Evolutionary conservation across 2,113 vertebrate genomes (phyloP), one percentile per base, ranked within the genome.

Genomic region (Labeo rohita): DNA sequence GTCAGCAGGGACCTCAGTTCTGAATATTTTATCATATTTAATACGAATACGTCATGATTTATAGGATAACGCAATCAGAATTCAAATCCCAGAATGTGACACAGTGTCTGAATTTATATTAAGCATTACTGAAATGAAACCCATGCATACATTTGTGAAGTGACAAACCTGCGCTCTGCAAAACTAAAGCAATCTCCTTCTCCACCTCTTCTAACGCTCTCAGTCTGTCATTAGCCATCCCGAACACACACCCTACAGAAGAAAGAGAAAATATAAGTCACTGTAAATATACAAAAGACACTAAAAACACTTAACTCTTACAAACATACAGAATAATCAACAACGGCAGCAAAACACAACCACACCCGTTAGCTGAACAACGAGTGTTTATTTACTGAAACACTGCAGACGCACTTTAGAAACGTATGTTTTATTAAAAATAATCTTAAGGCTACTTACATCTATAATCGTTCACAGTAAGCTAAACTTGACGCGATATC

Each of bases 151-250:
- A 56, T 65, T 12, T 28, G 56, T 6, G 2, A 85, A 83, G 2
- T 47, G 59, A 13, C 50, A 88, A n/a, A 95, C 95, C 95, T 8
- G 95, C 95, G 50, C 94, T 94, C 87, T 95, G 95, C 6, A 96
- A 91, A 45, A 93, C 90, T 80, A 87, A 90, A 0, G 94, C 95
- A 11, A 96, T 95, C 89, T 96, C 95, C 84, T 95, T 95, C 89
- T 96, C 95, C 54, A 95, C 94, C 0, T 96, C 95, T 92, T 96
- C 95, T 85, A 96, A 89, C 28, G 90, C 90, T 77, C 94, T 73
- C 2, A 96, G 92, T 15, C 95, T 86, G 84, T 96, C 95, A 9
- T 96, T 96, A 0, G 95, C 95, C 95, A 96, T 96, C 6, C 23
- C 52, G 6, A 39, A 11, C 18, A 73, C 66, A 83, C 49, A 56